Conservation (phyloP, 2,888 invertebrate species). For the Melolontha melolontha region DNA sequence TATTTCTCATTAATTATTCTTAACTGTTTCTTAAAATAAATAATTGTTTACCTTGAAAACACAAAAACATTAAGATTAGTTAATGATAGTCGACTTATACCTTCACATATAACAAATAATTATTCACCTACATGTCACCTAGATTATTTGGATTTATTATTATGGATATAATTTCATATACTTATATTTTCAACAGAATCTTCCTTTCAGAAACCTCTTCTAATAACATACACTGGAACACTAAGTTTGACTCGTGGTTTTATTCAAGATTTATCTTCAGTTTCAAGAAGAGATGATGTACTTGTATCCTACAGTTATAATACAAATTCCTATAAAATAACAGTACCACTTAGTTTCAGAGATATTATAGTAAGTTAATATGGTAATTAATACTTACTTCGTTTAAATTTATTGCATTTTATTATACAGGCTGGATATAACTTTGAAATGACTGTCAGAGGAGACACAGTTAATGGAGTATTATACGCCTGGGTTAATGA, state of each 20-base stretch:
- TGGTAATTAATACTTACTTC: not conserved
- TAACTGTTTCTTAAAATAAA: too few species aligned
- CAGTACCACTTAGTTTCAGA: not conserved
- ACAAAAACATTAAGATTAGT: too few species aligned
- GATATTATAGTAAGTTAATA: constrained; percentile 7
- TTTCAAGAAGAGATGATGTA: constrained; percentile 1
- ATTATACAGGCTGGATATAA: not conserved
- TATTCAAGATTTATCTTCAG: constrained; percentile 10
- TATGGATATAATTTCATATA: too few species aligned
- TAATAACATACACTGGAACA: constrained; percentile 22
- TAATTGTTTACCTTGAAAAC: too few species aligned
- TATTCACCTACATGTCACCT: too few species aligned
- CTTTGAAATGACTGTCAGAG: constrained; percentile 19
- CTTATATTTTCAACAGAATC: too few species aligned
- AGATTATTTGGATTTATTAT: too few species aligned
- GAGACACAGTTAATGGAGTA: constrained; percentile 8
- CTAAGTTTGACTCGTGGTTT: constrained; percentile 2
- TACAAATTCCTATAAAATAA: not conserved
- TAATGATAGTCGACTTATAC: too few species aligned
- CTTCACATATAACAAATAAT: too few species aligned
- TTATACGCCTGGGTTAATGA: constrained; percentile 4
- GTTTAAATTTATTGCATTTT: not conserved
- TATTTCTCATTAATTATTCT: too few species aligned
- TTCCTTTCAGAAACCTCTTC: not conserved
- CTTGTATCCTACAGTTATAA: not conserved